Conservation (phyloP, 2,797 vertebrate genomes). For the Benthosema pterotum region DNA sequence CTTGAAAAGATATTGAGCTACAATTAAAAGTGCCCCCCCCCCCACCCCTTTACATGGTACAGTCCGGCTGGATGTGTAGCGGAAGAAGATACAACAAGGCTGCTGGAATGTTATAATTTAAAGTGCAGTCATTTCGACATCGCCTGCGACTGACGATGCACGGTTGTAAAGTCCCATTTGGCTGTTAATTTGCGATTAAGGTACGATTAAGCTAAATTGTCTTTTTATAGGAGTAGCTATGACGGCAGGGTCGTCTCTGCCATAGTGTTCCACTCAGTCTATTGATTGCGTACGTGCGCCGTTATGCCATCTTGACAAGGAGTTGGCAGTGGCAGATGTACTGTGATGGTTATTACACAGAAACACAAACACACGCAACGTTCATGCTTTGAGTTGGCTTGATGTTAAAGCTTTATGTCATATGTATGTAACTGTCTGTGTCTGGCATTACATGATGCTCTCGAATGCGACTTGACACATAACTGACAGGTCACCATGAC, state of each 20-base stretch:
- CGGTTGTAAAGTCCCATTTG: not conserved
- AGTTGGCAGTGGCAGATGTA: no score
- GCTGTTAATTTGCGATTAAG: not conserved
- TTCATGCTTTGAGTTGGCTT: no score
- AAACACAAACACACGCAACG: no score
- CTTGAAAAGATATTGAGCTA: no score
- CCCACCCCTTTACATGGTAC: conserved; percentile 25
- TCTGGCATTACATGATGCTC: no score
- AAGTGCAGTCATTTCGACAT: not conserved
- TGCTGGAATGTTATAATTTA: not conserved
- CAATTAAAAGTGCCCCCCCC: not conserved
- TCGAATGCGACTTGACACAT: no score
- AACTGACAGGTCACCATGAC: no score
- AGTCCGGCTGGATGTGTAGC: conserved; percentile 14
- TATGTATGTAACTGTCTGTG: no score
- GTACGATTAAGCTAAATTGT: not conserved
- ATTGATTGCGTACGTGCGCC: conserved; percentile 3
- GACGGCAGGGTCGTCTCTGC: no score
- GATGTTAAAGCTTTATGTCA: no score
- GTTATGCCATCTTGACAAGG: not conserved
- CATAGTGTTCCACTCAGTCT: not conserved
- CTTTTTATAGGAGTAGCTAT: conserved; percentile 14
- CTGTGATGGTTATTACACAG: no score
- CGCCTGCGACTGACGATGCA: not conserved
- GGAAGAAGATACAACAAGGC: conserved; percentile 41